Percentiles rank a stretch among this genome's conserved stretches.
Conservation (phyloP, 2,888 invertebrate genomes). For the Eustalomyia histrio region DNA sequence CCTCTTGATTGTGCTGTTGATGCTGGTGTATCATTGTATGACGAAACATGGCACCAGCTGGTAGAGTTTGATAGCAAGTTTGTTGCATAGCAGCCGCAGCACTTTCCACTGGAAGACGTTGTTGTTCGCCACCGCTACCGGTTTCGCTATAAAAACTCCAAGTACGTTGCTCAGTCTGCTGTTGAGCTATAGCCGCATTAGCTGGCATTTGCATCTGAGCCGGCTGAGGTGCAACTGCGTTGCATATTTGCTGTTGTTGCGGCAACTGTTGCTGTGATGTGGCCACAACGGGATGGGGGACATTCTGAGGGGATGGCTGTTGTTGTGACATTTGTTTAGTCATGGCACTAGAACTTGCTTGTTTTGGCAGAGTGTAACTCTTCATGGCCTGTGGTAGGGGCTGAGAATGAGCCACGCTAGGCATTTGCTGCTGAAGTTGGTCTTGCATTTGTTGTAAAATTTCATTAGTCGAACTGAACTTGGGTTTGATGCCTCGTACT, state of each 20-base stretch:
- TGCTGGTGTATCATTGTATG: slow-evolving; percentile 78
- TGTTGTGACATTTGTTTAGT: slow-evolving; percentile 71
- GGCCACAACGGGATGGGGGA: slow-evolving; percentile 67
- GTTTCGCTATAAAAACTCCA: slow-evolving; percentile 76
- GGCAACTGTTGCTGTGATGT: slow-evolving; percentile 66
- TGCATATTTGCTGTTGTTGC: slow-evolving; percentile 67
- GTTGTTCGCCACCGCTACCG: slow-evolving; percentile 65
- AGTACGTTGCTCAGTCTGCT: slow-evolving; percentile 77
- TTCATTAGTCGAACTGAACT: slow-evolving; percentile 89
- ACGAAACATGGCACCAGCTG: slow-evolving; percentile 77
- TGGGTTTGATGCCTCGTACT: slow-evolving; percentile 93
- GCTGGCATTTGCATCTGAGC: slow-evolving; percentile 67
- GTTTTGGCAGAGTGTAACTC: slow-evolving; percentile 76
- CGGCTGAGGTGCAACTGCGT: slow-evolving; percentile 61
- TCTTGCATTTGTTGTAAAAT: slow-evolving; percentile 90
- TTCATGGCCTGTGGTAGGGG: slow-evolving; percentile 74
- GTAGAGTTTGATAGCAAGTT: slow-evolving; percentile 78
- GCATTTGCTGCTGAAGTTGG: slow-evolving; percentile 80
- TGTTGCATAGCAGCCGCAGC: slow-evolving; percentile 71
- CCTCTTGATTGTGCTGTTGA: slow-evolving; percentile 76
- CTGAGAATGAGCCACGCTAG: slow-evolving; percentile 70
- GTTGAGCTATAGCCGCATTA: slow-evolving; percentile 75
- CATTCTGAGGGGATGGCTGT: slow-evolving; percentile 73
- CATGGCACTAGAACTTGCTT: slow-evolving; percentile 70
- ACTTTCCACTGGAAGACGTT: slow-evolving; percentile 74